Evolutionary conservation across 1,140 invertebrate species (phyloP).

Genomic region (Drosophila ambigua): DNA sequence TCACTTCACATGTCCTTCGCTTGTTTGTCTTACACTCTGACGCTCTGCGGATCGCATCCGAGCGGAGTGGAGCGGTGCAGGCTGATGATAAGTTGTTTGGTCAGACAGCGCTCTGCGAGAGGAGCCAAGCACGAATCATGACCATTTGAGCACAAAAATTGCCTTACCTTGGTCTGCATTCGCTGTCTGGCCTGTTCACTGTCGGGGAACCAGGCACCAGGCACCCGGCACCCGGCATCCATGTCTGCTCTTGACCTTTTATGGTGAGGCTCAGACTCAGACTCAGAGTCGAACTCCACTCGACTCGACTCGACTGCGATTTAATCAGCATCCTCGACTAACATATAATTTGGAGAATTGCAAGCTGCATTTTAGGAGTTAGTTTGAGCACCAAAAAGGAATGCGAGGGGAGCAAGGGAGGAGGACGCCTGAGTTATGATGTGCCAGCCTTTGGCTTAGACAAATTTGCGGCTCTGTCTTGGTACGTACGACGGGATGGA

Average conservation of each 20-base stretch:
- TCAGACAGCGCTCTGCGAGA: conserved; percentile 56
- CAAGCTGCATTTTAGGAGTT: conserved; percentile 32
- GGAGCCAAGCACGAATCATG: conserved; percentile 68
- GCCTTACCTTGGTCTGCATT: conserved; percentile 41
- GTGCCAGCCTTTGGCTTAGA: conserved; percentile 45
- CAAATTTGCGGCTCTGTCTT: conserved; percentile 4
- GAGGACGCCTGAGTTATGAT: conserved; percentile 62
- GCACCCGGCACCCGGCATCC: not conserved
- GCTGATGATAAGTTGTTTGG: conserved; percentile 70
- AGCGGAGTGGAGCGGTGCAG: not conserved
- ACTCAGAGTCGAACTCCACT: conserved; percentile 2
- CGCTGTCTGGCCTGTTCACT: conserved; percentile 1
- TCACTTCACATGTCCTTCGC: conserved; percentile 52
- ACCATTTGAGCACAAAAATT: conserved; percentile 79
- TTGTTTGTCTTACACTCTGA: conserved; percentile 54
- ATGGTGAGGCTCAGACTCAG: conserved; percentile 21
- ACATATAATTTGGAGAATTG: conserved; percentile 54
- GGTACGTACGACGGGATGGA: conserved; percentile 20
- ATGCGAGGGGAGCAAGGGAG: conserved; percentile 59
- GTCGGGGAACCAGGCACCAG: not conserved
- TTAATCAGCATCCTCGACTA: conserved; percentile 44
- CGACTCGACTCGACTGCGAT: conserved; percentile 16
- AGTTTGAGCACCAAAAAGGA: conserved; percentile 19
- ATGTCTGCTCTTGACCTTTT: conserved; percentile 47
- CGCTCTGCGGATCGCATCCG: conserved; percentile 33